phyloP scores from a whole-genome alignment of 1,140 invertebrate genomes.

The Campoletis sonorensis region DNA sequence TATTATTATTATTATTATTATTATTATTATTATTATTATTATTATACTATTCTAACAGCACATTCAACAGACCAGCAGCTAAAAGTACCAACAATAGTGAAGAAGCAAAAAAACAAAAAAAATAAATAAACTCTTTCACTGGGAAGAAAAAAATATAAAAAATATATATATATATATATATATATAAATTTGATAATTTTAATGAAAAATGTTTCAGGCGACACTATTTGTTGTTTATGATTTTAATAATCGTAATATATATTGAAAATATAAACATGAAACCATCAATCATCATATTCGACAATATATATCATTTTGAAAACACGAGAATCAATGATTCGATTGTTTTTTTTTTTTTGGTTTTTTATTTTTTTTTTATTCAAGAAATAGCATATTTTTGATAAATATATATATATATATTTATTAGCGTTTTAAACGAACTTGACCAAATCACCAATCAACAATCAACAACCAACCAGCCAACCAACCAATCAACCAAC shows the following conservation, averaged over 20 bases:
- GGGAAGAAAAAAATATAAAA: too few relatives aligned
- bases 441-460: conserved; percentile 27
- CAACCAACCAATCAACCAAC: conserved; percentile 53
- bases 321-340: not conserved
- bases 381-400: not conserved
- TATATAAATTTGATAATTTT: not conserved
- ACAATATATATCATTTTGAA: not conserved
- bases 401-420: not conserved
- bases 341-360: not conserved
- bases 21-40: not conserved
- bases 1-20: not conserved
- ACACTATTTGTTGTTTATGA: too few relatives aligned
- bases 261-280: not conserved
- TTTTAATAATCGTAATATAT: too few relatives aligned
- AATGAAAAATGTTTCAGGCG: not conserved
- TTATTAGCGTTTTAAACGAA: conserved; percentile 34
- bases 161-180: too few relatives aligned
- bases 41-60: conserved; percentile 1
- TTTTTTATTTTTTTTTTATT: not conserved
- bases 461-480: conserved; percentile 48
- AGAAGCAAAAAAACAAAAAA: not conserved
- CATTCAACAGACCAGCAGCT: conserved; percentile 15
- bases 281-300: not conserved
- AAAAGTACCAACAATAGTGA: not conserved
- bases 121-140: not conserved